Evolutionary conservation across 2,113 vertebrate species (phyloP), one percentile per base, ranked within the genome.

Genomic region (Hippocampus abdominalis): DNA sequence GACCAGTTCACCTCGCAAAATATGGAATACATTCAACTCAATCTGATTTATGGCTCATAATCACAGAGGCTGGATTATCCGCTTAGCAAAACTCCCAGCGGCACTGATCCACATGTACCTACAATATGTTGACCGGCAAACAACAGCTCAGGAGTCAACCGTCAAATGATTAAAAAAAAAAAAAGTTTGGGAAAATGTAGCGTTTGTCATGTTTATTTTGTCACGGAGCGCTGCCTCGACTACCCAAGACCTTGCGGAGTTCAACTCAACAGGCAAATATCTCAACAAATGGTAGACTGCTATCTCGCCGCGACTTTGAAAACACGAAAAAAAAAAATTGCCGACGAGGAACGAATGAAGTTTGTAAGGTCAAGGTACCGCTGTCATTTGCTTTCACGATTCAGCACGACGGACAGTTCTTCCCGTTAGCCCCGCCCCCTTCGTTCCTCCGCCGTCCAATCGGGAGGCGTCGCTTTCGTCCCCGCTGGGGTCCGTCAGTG

Each of bases 361-460:
- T 44, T 44, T 44, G 12, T 44, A 5, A 5, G 32, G 32, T 44
- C 46, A 48, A 48, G 16, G 46, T 48, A 18, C 46, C 15, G 4
- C 46, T 7, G 15, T 46, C 11, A 11, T 23, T 21, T 6, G 13
- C 6, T 32, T 7, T 16, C 18, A 6, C 57, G 68, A 9, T 51
- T 70, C 82, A 89, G 91, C 66, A 91, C 90, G 84, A 49, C 67
- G 90, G 88, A 90, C 86, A 90, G 85, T 76, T 91, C 87, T 71
- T 15, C n/a, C 18, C 49, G 0, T 23, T 71, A 0, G 77, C 85
- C 8, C 89, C 90, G 86, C 88, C 89, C 68, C 80, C 59, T 64
- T 25, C 29, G 13, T 56, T 68, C 11, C 36, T 29, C 29, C 59
- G 65, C 18, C 16, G 18, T 49, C 46, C 65, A 49, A 67, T 49